Evolutionary conservation across 1,140 invertebrate species (phyloP), one percentile per base, ranked within the genome.

Genomic region (Drosophila quadrilineata): DNA sequence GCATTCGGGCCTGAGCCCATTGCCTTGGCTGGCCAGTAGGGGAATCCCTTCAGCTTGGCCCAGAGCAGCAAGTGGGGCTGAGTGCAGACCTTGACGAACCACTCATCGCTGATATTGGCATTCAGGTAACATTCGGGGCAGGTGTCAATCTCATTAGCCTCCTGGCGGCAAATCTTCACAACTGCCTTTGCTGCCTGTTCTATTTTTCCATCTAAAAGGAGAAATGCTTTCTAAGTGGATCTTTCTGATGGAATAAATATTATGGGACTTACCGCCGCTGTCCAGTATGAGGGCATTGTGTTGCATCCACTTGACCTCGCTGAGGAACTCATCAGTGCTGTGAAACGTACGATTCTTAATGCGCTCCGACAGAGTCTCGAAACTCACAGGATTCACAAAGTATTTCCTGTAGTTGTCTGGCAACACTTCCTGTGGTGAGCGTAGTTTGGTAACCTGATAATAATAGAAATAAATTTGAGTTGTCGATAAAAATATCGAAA

Each of bases 41-140:
- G 97, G 82, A 97, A 98, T 9, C 97, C 97, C 91, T 98, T 98
- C 0, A 98, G 90, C 87, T 97, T 97, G 0, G 97, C 97, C 96
- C 96, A 98, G 0, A 98, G 93, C 16, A 98, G 89, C 0, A 95
- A 91, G 90, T 98, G 97, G 2, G 97, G 97, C 35, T 93, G 92
- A 75, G 95, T 93, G 91, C 97, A 99, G 1, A 96, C 95, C 88
- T 97, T 95, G 1, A 95, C 94, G 88, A 98, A 98, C 96, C 96
- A 98, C 4, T 94, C 93, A 16, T 84, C 73, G 33, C 94, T 93
- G n/a, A 94, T 93, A 71, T 96, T 95, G 9, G 97, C 94, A 75
- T 96, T 96, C 17, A 93, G 91, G 88, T 98, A 98, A 87, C 97
- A 98, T 77, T 97, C 95, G 0, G 96, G 94, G 88, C 97, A 99